phyloP scores from a whole-genome alignment of 1,140 invertebrate species.

The Drosophila micromelanica region DNA sequence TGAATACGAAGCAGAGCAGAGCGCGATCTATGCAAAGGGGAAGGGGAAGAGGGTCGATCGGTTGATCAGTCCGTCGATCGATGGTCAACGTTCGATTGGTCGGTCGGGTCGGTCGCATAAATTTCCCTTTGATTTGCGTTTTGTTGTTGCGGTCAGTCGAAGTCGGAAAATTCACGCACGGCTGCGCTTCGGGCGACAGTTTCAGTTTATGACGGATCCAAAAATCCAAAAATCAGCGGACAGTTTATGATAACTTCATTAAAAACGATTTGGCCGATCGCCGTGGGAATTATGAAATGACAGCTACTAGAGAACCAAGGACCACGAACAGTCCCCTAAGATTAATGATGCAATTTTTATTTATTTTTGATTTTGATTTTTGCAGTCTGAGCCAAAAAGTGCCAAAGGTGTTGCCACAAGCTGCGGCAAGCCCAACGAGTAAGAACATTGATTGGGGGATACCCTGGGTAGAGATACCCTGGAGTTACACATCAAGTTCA shows the following conservation, averaged over 20 bases:
- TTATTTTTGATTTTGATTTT: no score
- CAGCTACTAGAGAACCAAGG: slow-evolving; percentile 4
- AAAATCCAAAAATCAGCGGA: slow-evolving; percentile 35
- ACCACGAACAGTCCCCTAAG: slow-evolving; percentile 31
- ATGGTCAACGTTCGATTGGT: slow-evolving; percentile 29
- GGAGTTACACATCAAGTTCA: no score
- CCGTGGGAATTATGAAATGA: slow-evolving; percentile 55
- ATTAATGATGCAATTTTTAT: slow-evolving; percentile 61
- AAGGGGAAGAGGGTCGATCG: slow-evolving; percentile 54
- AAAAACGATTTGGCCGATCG: slow-evolving; percentile 62
- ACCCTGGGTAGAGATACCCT: no score
- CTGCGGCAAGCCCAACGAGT: slow-evolving; percentile 28
- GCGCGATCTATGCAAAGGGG: slow-evolving; percentile 58
- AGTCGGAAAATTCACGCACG: slow-evolving; percentile 66
- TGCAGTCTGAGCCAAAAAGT: neutral
- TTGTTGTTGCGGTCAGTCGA: slow-evolving; percentile 61
- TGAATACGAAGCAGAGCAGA: neutral
- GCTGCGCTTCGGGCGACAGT: slow-evolving; percentile 41
- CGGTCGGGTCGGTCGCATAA: slow-evolving; percentile 47
- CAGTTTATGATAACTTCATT: slow-evolving; percentile 76
- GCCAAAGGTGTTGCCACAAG: slow-evolving; percentile 58
- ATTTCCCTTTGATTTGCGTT: slow-evolving; percentile 59
- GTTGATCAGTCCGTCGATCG: slow-evolving; percentile 1
- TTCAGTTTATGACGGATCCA: slow-evolving; percentile 43
- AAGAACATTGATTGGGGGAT: neutral